Evolutionary conservation across 1,140 invertebrate species (phyloP), one percentile per base, ranked within the genome.

Genomic region (Trachymyrmex septentrionalis): DNA sequence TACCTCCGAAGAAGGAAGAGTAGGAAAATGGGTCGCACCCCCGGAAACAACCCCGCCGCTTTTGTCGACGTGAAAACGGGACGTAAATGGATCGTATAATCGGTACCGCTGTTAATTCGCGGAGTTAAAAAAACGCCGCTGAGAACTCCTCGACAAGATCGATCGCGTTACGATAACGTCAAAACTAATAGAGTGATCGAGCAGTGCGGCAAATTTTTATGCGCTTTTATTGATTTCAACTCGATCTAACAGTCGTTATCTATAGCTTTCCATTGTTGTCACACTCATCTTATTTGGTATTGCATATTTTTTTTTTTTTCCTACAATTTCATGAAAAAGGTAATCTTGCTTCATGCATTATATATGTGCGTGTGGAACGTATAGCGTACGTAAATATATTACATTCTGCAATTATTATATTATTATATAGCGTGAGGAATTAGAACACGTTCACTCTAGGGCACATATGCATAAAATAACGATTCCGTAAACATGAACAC

Each of bases 1-100:
- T 21, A 61, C 57, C 53, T 84, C 87, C 85, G 88, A 89, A 78
- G 82, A 30, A 77, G 63, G 48, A 59, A 50, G 73, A 87, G 78
- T 80, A n/a, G 85, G 86, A 75, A 90, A 90, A 89, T 90, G 78
- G 78, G 53, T 75, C 64, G 87, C 67, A 6, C 16, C 27, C 7
- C 76, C 66, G 85, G 76, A 87, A 86, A 61, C 78, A 14, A 66
- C 77, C 48, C 48, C 75, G 80, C 64, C 75, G 69, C 63, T 75
- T 64, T 71, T 89, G 67, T 69, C 75, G 78, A 69, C 53, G 61
- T n/a, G 50, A n/a, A 78, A 85, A 77, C 77, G 38, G 67, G 44
- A 80, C 75, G 86, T 86, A 90, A 90, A 87, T 87, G 80, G 84
- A 86, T 90, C 88, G 86, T 90, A 90, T 90, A 90, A 90, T 90